phyloP scores from a whole-genome alignment of 2,113 vertebrate genomes.

The Myrmecobius fasciatus region DNA sequence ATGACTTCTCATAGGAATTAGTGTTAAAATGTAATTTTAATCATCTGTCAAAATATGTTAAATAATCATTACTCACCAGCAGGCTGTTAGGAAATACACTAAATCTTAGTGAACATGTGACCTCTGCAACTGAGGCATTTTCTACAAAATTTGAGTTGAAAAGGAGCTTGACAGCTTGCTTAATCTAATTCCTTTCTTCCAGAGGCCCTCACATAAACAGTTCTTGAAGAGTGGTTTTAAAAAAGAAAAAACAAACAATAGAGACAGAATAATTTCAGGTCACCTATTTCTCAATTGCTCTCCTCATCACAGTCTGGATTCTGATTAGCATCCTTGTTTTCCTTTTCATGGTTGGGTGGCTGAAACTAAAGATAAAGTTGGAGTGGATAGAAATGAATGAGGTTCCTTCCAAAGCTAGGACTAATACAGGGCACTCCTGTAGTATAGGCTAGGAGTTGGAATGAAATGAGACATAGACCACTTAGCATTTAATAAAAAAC shows the following conservation, averaged over 20 bases:
- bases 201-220: neutral
- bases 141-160: constrained; percentile 1
- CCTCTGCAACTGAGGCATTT: constrained; percentile 22
- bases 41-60: constrained; percentile 25
- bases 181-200: constrained; percentile 8
- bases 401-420: neutral
- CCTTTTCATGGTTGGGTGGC: neutral
- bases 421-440: neutral
- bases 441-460: neutral
- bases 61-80: constrained; percentile 23
- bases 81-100: neutral
- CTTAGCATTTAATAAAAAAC: neutral
- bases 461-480: neutral
- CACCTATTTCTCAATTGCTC: neutral
- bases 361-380: neutral
- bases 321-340: neutral
- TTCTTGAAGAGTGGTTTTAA: constrained; percentile 24
- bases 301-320: neutral
- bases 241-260: neutral
- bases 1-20: constrained; percentile 4
- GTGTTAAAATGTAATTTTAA: constrained; percentile 41
- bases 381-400: neutral
- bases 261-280: constrained; percentile 9
- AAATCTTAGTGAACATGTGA: constrained; percentile 7
- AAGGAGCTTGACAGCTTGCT: constrained; percentile 7